phyloP scores from a whole-genome alignment of 2,797 vertebrate genomes.

The Rallus crepitans region DNA sequence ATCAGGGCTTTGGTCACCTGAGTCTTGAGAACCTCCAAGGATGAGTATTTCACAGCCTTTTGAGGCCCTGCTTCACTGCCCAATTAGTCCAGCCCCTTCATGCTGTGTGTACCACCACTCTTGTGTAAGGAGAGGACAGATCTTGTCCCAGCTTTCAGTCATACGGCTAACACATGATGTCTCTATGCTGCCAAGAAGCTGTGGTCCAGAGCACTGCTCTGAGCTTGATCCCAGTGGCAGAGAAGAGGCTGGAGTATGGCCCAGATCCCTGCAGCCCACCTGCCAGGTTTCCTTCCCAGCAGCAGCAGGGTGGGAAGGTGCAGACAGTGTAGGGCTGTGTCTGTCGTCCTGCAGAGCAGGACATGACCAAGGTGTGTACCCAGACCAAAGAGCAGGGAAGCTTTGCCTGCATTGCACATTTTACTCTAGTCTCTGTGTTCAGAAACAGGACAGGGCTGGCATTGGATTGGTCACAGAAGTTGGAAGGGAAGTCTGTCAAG shows the following conservation, averaged over 20 bases:
- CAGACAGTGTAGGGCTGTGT: not conserved
- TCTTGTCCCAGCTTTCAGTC: not conserved
- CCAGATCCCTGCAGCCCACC: not conserved
- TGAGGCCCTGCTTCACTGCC: not conserved
- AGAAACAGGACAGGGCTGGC: not conserved
- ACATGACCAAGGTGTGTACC: fast-evolving
- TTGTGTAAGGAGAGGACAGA: not conserved
- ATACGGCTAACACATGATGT: slow-evolving; percentile 52
- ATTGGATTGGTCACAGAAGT: not conserved
- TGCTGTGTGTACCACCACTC: fast-evolving
- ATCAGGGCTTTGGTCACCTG: not conserved
- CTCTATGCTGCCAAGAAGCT: slow-evolving; percentile 40
- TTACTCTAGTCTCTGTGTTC: not conserved
- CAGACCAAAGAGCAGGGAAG: not conserved
- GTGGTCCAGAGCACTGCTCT: slow-evolving; percentile 22
- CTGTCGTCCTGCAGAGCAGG: fast-evolving
- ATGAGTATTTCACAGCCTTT: not conserved
- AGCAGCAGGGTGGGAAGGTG: not conserved
- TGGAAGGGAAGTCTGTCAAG: slow-evolving; percentile 8
- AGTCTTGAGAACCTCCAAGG: not conserved
- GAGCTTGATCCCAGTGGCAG: not conserved
- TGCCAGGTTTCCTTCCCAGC: not conserved
- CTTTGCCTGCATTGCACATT: not conserved
- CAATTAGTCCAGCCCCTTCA: not conserved
- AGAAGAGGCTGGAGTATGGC: not conserved